A percentile compares a stretch with the other conserved stretches of the same genome.
These are phyloP conservation scores for Coturnix japonica DNA, from an alignment of 2,113 vertebrate genomes.

Conservation along the genomic window DNA sequence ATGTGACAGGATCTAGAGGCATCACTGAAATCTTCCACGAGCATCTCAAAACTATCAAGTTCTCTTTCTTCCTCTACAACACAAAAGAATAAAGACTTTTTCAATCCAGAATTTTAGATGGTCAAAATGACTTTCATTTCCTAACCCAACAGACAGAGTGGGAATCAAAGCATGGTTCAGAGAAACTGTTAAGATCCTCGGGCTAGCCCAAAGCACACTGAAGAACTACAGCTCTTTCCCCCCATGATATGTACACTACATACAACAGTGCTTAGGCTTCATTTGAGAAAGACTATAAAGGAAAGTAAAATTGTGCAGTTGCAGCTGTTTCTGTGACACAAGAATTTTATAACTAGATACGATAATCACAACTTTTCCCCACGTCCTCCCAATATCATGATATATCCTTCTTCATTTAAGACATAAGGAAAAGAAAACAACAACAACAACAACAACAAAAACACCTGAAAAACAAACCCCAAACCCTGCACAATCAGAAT, in stretches of 20 bases:
- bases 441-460: no score
- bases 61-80: background rate
- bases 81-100: background rate
- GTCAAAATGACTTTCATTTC: conserved; percentile 43
- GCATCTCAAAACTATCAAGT: background rate
- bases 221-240: background rate
- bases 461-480: no score
- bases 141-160: conserved; percentile 1
- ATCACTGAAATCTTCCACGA: background rate
- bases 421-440: background rate
- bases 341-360: background rate
- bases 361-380: background rate
- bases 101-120: conserved; percentile 17
- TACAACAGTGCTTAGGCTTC: background rate
- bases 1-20: background rate
- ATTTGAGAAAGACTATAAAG: background rate
- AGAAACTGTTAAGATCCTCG: conserved; percentile 40
- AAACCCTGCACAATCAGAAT: background rate
- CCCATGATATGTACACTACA: background rate
- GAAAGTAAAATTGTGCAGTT: background rate
- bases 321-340: background rate
- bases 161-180: conserved; percentile 63
- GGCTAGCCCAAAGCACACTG: conserved; percentile 51
- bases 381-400: background rate
- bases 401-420: background rate